Evolutionary conservation across 2,888 invertebrate genomes (phyloP).

Genomic region (Catotricha subobsoleta): DNA sequence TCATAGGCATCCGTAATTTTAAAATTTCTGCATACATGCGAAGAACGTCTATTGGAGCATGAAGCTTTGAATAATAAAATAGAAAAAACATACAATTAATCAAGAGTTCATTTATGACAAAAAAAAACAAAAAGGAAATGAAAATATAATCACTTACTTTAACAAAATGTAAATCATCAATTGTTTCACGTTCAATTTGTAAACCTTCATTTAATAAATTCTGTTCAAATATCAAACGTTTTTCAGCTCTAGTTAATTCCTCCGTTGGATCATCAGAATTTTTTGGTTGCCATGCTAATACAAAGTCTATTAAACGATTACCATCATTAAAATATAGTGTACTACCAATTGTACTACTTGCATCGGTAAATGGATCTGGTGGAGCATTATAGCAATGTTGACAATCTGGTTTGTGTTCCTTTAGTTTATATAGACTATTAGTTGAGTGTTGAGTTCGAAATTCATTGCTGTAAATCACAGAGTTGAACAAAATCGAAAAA

Average conservation of each 20-base stretch:
- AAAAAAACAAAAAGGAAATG: neutral
- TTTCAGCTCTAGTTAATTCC: conserved; percentile 26
- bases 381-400: conserved; percentile 6
- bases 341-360: conserved; percentile 13
- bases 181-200: conserved; percentile 49
- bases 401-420: conserved; percentile 4
- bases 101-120: neutral
- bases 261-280: conserved; percentile 34
- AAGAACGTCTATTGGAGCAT: conserved; percentile 67
- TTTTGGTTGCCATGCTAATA: conserved; percentile 54
- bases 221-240: conserved; percentile 45
- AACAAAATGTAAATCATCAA: conserved; percentile 57
- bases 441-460: too few relatives aligned
- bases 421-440: too few relatives aligned
- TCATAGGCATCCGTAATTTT: conserved; percentile 87
- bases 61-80: conserved; percentile 50
- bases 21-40: conserved; percentile 79
- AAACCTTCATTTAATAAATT: conserved; percentile 58
- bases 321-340: conserved; percentile 53
- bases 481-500: too few relatives aligned
- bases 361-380: conserved; percentile 10
- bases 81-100: neutral
- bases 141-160: conserved; percentile 40
- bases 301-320: conserved; percentile 54
- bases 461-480: too few relatives aligned